A percentile compares a stretch with the other conserved stretches of the same genome.
Conservation (phyloP, 2,113 vertebrate species). For the Eleginops maclovinus region DNA sequence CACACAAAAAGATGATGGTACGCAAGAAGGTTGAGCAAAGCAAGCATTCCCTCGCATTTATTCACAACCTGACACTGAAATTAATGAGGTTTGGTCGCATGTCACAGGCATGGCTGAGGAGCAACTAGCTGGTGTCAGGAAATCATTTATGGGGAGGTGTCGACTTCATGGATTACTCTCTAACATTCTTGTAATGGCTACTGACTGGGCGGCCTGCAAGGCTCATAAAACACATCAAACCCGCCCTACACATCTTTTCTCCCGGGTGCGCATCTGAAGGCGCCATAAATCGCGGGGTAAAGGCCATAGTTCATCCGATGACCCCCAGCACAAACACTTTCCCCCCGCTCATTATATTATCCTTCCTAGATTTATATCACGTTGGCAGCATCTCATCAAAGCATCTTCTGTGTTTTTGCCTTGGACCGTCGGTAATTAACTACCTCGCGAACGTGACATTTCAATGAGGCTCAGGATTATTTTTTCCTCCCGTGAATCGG, state of each 20-base stretch:
- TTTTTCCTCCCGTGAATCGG: constrained; percentile 21
- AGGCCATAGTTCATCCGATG: constrained; percentile 43
- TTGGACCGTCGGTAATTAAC: constrained; percentile 61
- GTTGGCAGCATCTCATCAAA: constrained; percentile 61
- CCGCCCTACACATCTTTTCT: constrained; percentile 23
- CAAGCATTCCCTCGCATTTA: not conserved
- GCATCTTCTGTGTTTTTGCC: constrained; percentile 35
- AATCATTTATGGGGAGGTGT: constrained; percentile 53
- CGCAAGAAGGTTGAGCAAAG: not conserved
- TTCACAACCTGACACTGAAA: constrained; percentile 23
- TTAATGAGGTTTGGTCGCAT: constrained; percentile 28
- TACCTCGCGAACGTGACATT: constrained; percentile 64
- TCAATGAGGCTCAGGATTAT: constrained; percentile 49
- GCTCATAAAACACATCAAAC: constrained; percentile 62
- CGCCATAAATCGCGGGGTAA: constrained; percentile 54
- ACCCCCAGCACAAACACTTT: not conserved
- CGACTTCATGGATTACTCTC: constrained; percentile 42
- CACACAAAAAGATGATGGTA: not conserved
- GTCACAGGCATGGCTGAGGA: constrained; percentile 41
- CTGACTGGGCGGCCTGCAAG: constrained; percentile 20
- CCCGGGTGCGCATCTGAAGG: constrained; percentile 22
- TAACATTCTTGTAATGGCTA: constrained; percentile 53
- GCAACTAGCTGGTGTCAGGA: constrained; percentile 31
- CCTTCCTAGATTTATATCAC: constrained; percentile 7
- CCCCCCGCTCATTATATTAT: not conserved